phyloP scores from a whole-genome alignment of 2,113 vertebrate genomes.

The Tachysurus fulvidraco region DNA sequence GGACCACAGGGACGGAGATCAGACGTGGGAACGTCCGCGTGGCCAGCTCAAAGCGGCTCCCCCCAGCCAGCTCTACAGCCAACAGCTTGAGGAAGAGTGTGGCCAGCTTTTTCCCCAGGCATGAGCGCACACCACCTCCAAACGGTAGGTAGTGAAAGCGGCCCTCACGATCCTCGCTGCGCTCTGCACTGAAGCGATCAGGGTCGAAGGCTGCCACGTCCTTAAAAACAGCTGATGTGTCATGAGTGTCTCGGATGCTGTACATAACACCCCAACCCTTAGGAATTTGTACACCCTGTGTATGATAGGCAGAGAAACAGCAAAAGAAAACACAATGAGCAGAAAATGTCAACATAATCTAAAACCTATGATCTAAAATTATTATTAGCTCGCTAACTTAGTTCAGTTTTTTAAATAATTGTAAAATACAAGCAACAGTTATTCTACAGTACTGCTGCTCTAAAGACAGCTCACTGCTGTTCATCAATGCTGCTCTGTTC shows the following conservation, averaged over 20 bases:
- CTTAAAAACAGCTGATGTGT: slow-evolving; percentile 91
- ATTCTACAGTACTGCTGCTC: background rate
- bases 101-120: slow-evolving; percentile 95
- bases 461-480: background rate
- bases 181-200: slow-evolving; percentile 89
- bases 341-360: too few relatives aligned
- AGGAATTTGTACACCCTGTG: slow-evolving; percentile 94
- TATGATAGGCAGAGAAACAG: background rate
- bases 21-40: slow-evolving; percentile 89
- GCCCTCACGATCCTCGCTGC: slow-evolving; percentile 89
- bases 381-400: background rate
- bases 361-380: background rate
- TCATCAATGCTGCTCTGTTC: slow-evolving; percentile 27
- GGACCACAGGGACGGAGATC: slow-evolving; percentile 89
- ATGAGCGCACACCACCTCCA: slow-evolving; percentile 89
- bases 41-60: slow-evolving; percentile 92
- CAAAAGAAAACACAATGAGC: background rate
- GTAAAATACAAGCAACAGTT: slow-evolving; percentile 10
- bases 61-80: slow-evolving; percentile 91
- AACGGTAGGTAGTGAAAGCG: slow-evolving; percentile 98
- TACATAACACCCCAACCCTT: slow-evolving; percentile 99
- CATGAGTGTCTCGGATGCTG: slow-evolving; percentile 97
- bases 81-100: slow-evolving; percentile 92
- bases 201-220: slow-evolving; percentile 90
- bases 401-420: background rate